Percentiles rank a stretch among this genome's conserved stretches.
phyloP scores from a whole-genome alignment of 2,113 vertebrate species.

The Gymnogyps californianus region DNA sequence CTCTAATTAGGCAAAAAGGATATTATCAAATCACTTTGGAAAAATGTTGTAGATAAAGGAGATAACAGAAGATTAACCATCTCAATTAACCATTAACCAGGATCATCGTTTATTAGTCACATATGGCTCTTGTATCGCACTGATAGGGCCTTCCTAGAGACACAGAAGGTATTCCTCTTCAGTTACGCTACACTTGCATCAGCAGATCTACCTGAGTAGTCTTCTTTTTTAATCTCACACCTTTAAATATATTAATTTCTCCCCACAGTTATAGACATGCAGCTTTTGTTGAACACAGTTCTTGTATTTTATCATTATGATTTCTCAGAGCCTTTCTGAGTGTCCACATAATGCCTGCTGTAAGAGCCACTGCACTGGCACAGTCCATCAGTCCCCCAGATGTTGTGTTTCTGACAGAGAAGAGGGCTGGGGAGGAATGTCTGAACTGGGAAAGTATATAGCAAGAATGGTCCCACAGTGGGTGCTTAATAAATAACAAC shows the following conservation, averaged over 20 bases:
- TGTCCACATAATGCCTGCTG: not conserved
- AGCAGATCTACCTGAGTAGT: not conserved
- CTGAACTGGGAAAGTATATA: not conserved
- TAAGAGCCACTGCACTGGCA: not conserved
- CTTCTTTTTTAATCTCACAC: not conserved
- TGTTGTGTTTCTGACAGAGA: not conserved
- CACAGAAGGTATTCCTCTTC: not conserved
- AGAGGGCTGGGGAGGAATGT: not conserved
- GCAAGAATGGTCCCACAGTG: not conserved
- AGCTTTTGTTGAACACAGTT: not conserved
- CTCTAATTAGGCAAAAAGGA: not conserved
- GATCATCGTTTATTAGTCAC: not conserved
- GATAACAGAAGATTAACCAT: not conserved
- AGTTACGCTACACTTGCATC: not conserved
- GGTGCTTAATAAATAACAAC: not conserved
- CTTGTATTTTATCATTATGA: not conserved
- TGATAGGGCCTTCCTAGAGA: not conserved
- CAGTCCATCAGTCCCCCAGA: not conserved
- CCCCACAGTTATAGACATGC: not conserved
- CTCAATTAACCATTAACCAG: conserved; percentile 15
- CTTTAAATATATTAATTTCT: not conserved
- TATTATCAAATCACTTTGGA: not conserved
- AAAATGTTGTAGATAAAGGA: not conserved
- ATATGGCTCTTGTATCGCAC: not conserved
- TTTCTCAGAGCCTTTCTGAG: not conserved